Evolutionary conservation across 2,113 vertebrate species (phyloP).

Genomic region (Petromus typicus): DNA sequence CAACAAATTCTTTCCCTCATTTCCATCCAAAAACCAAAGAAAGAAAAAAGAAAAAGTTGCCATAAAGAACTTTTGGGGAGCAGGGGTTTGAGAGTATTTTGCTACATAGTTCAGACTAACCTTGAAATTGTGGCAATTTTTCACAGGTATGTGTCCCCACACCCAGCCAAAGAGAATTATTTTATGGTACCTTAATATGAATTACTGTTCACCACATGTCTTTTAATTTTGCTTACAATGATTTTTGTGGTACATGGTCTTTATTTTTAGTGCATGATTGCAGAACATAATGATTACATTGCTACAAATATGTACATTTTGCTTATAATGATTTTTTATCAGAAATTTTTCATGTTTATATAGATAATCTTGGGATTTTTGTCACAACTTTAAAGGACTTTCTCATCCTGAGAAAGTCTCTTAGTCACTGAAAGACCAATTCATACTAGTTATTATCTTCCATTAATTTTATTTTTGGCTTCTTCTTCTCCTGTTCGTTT

Average conservation of each 20-base stretch:
- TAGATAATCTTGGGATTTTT: background rate
- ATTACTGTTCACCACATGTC: background rate
- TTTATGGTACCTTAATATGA: background rate
- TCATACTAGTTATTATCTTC: background rate
- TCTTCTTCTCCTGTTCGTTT: too few relatives aligned
- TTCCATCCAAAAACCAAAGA: background rate
- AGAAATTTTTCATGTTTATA: background rate
- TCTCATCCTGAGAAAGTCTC: background rate
- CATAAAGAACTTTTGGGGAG: too few relatives aligned
- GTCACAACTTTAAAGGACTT: background rate
- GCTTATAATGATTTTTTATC: background rate
- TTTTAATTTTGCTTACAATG: background rate
- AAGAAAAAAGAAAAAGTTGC: too few relatives aligned
- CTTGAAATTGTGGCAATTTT: background rate
- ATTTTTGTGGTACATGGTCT: background rate
- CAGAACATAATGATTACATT: background rate
- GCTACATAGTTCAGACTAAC: background rate
- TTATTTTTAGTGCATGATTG: background rate
- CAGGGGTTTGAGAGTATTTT: background rate
- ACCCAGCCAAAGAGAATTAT: background rate
- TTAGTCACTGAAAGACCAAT: background rate
- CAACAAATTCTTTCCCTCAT: background rate
- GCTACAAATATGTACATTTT: background rate
- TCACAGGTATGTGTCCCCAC: background rate
- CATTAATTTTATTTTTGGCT: constrained; percentile 21